Conservation (phyloP, 2,888 invertebrate genomes). For the Sinotaia quadrata region DNA sequence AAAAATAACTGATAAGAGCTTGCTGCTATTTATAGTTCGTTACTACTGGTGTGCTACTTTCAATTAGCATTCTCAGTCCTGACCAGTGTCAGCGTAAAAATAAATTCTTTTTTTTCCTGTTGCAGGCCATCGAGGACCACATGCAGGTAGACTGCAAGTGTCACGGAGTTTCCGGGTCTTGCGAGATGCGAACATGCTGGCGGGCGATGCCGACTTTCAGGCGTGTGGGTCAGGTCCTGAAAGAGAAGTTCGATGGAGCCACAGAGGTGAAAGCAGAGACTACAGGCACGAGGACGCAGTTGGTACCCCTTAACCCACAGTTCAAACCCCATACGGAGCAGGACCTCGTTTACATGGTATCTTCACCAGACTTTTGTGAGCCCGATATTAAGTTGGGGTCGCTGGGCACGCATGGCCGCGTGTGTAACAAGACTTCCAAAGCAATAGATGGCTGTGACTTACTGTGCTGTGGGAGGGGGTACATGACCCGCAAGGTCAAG, state of each 20-base stretch:
- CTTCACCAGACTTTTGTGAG: slow-evolving; percentile 96
- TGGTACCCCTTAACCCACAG: slow-evolving; percentile 66
- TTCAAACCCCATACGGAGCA: slow-evolving; percentile 89
- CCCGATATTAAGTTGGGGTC: slow-evolving; percentile 77
- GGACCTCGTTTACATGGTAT: slow-evolving; percentile 93
- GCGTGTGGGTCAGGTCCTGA: slow-evolving; percentile 89
- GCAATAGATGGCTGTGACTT: slow-evolving; percentile 91
- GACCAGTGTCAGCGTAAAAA: too few species aligned
- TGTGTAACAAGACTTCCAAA: slow-evolving; percentile 81
- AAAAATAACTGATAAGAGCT: too few species aligned
- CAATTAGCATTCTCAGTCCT: too few species aligned
- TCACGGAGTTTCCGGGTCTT: slow-evolving; percentile 95
- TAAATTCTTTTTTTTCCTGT: slow-evolving; percentile 32
- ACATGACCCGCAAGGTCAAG: slow-evolving; percentile 83
- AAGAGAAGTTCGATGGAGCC: slow-evolving; percentile 93
- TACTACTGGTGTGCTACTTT: too few species aligned
- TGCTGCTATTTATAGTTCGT: too few species aligned
- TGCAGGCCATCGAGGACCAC: slow-evolving; percentile 76
- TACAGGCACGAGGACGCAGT: slow-evolving; percentile 74
- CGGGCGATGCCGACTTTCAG: slow-evolving; percentile 91
- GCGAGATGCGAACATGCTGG: slow-evolving; percentile 96
- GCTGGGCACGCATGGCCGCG: slow-evolving; percentile 76
- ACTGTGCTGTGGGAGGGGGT: slow-evolving; percentile 93
- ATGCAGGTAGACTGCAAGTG: slow-evolving; percentile 88
- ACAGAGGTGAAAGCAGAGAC: slow-evolving; percentile 78